These are phyloP conservation scores for Misgurnus anguillicaudatus DNA, from an alignment of 2,113 vertebrate genomes.

Conservation along the genomic window DNA sequence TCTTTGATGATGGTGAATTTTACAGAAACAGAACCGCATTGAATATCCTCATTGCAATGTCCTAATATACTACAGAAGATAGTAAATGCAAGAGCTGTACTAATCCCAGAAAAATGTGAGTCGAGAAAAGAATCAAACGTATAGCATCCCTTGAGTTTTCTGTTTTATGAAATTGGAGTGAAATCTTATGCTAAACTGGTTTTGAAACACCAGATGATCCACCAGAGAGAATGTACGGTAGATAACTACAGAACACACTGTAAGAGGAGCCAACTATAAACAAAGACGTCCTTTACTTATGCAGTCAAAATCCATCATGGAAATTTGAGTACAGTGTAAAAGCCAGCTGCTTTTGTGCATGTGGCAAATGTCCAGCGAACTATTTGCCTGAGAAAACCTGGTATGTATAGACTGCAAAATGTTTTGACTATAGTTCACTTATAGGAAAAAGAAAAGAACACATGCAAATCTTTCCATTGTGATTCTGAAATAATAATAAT, in stretches of 20 bases:
- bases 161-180: conserved; percentile 39
- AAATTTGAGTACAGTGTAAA: conserved; percentile 18
- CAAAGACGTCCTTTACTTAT: conserved; percentile 53
- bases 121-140: neutral
- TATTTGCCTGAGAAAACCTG: neutral
- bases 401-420: neutral
- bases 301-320: conserved; percentile 48
- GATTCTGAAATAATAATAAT: neutral
- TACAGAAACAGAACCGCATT: neutral
- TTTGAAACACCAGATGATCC: conserved; percentile 51
- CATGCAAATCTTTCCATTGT: neutral
- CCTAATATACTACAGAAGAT: neutral
- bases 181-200: conserved; percentile 37
- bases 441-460: neutral
- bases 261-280: conserved; percentile 49
- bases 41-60: neutral
- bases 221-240: conserved; percentile 40
- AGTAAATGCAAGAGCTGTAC: neutral
- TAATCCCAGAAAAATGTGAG: neutral
- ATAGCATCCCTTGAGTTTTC: conserved; percentile 13
- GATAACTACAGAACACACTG: conserved; percentile 49
- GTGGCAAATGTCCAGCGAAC: neutral
- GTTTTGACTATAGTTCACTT: neutral
- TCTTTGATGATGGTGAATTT: neutral
- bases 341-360: conserved; percentile 15